Conservation (phyloP, 2,888 invertebrate species). For the Drosophila helvetica region DNA sequence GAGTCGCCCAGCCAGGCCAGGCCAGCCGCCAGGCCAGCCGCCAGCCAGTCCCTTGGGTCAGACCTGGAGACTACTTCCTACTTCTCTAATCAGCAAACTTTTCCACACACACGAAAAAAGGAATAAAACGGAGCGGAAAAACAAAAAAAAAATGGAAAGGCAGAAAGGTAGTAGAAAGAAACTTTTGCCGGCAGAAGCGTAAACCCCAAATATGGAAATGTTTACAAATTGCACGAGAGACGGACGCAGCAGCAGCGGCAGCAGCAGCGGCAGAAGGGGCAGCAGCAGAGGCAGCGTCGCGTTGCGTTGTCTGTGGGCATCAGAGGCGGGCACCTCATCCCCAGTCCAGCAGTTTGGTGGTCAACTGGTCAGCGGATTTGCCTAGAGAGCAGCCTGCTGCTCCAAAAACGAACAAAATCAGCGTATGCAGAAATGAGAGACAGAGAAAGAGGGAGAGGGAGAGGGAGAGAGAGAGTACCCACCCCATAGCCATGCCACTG, state of each 20-base stretch:
- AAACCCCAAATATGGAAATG: conserved; percentile 81
- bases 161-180: conserved; percentile 10
- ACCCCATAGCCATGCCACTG: conserved; percentile 12
- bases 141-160: conserved; percentile 16
- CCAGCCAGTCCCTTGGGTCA: conserved; percentile 13
- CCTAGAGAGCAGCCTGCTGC: conserved; percentile 51
- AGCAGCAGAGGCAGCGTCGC: background rate
- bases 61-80: conserved; percentile 32
- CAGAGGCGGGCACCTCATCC: no score
- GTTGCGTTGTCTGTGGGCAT: background rate
- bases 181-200: conserved; percentile 42
- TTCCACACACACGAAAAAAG: conserved; percentile 24
- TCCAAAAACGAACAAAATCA: conserved; percentile 74
- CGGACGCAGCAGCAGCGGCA: conserved; percentile 17
- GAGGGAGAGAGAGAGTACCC: conserved; percentile 21
- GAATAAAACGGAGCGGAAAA: background rate
- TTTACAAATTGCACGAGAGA: conserved; percentile 80
- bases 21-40: background rate
- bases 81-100: conserved; percentile 43
- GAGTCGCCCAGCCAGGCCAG: background rate
- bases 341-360: conserved; percentile 42
- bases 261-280: background rate
- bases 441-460: conserved; percentile 34
- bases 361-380: conserved; percentile 62
- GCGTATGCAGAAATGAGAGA: conserved; percentile 47